A percentile compares a stretch with the other conserved stretches of the same genome.
Conservation (phyloP, 2,113 vertebrate species). For the Strix uralensis region DNA sequence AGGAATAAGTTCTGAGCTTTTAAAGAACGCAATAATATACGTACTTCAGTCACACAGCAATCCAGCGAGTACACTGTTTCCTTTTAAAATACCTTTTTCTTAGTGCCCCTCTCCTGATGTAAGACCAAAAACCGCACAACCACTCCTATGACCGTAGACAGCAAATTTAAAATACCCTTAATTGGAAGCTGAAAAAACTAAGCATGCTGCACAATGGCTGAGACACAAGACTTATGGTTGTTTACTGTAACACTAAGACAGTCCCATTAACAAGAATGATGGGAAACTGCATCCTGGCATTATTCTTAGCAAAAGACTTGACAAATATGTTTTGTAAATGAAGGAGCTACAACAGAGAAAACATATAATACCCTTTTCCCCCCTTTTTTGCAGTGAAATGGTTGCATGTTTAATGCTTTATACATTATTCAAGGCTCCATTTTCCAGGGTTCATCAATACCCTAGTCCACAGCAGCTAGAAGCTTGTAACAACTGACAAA, state of each 20-base stretch:
- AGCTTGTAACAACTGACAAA: constrained; percentile 79
- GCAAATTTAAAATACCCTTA: constrained; percentile 77
- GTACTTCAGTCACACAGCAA: background rate
- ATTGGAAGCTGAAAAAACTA: constrained; percentile 77
- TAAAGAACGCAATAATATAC: background rate
- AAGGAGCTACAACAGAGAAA: constrained; percentile 80
- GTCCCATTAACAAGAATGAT: constrained; percentile 86
- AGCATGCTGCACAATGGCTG: constrained; percentile 69
- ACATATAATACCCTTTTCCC: constrained; percentile 67
- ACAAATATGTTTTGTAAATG: constrained; percentile 86
- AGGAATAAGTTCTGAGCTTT: constrained; percentile 48
- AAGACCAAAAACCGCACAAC: constrained; percentile 37
- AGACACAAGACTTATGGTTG: constrained; percentile 80
- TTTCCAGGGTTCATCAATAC: constrained; percentile 75
- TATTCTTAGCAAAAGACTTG: constrained; percentile 84
- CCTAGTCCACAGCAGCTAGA: constrained; percentile 68
- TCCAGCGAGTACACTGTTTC: background rate
- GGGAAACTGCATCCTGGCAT: constrained; percentile 77
- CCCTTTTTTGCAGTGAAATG: constrained; percentile 51
- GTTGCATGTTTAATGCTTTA: constrained; percentile 76
- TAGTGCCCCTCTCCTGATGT: background rate
- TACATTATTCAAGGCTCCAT: constrained; percentile 79
- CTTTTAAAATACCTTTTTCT: constrained; percentile 2
- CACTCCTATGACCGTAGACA: constrained; percentile 45
- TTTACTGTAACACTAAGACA: constrained; percentile 84